Base-by-base conservation (phyloP, 2,888 invertebrate genomes). In the Barypeithes pellucidus region DNA sequence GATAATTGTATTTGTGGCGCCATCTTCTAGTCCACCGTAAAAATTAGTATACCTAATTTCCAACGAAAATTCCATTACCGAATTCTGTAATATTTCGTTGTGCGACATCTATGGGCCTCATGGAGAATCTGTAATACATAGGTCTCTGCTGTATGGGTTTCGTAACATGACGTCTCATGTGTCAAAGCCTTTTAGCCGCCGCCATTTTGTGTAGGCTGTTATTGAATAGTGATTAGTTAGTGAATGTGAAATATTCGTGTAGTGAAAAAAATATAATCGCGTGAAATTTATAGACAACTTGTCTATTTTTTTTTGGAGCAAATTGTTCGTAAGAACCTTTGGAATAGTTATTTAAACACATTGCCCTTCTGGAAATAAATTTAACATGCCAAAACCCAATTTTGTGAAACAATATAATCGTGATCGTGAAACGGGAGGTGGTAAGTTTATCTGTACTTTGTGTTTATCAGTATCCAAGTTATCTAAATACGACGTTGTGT, bases 321-420 rank as follows among this genome's bases (percentile, higher is more conserved):
- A 43, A 16, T 16, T 3, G 14, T 43, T 2, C 16, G 14, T 43
- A 43, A 14, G 16, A 0, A 16, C 5, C 12, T 59, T 39, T 36
- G 18, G 39, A 16, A 39, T 24, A 39, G 2, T 57, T 57, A 57
- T 57, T 29, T 29, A n/a, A 24, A 3, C 2, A 24, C 16, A 57
- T 36, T 57, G 9, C 12, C 24, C 14, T 8, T 43, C 24, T 61
- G 20, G 43, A 4, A 41, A 7, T 8, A 3, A 22, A 18, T 14
- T 39, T n/a, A 47, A 63, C 7, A 68, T 68, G 68, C 68, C 68
- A 12, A 68, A 68, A 47, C 68, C 68, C 11, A 45, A 60, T 29
- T 68, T 50, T 50, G 50, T 50, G 2, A 50, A 24, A 60, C 59
- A 68, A 57, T 29, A 41, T 12, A 22, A 50, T 50, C 50, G 50